These are phyloP conservation scores for Picathartes gymnocephalus DNA, from an alignment of 2,113 vertebrate genomes.

Conservation along the genomic window DNA sequence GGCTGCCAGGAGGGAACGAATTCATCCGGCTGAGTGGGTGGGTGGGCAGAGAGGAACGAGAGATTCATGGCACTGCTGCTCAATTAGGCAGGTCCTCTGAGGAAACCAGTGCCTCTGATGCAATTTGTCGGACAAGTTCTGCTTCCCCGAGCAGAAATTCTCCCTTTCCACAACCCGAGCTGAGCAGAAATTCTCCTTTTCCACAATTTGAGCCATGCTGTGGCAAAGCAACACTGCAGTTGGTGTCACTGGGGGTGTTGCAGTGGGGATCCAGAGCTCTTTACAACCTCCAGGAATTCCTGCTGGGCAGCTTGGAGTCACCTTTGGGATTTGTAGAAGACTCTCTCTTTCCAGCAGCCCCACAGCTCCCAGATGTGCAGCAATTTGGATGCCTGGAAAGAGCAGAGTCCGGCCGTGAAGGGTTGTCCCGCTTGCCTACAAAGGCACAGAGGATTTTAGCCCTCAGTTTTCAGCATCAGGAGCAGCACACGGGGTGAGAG, in stretches of 20 bases:
- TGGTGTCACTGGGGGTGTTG: background rate
- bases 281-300: background rate
- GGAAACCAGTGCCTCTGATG: background rate
- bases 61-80: background rate
- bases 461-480: background rate
- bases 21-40: background rate
- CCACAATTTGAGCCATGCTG: background rate
- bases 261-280: background rate
- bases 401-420: background rate
- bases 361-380: background rate
- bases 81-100: background rate
- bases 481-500: rapidly evolving
- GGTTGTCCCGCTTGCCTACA: background rate
- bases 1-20: background rate
- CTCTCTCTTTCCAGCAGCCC: background rate
- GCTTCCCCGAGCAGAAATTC: constrained; percentile 17
- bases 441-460: background rate
- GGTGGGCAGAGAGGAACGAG: background rate
- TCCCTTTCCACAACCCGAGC: background rate
- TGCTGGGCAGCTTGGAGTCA: background rate
- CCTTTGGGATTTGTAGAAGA: background rate
- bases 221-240: rapidly evolving
- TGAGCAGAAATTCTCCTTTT: constrained; percentile 17
- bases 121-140: constrained; percentile 23
- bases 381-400: background rate